These are phyloP conservation scores for Neoarius graeffei DNA, from an alignment of 2,113 vertebrate genomes.

Conservation along the genomic window DNA sequence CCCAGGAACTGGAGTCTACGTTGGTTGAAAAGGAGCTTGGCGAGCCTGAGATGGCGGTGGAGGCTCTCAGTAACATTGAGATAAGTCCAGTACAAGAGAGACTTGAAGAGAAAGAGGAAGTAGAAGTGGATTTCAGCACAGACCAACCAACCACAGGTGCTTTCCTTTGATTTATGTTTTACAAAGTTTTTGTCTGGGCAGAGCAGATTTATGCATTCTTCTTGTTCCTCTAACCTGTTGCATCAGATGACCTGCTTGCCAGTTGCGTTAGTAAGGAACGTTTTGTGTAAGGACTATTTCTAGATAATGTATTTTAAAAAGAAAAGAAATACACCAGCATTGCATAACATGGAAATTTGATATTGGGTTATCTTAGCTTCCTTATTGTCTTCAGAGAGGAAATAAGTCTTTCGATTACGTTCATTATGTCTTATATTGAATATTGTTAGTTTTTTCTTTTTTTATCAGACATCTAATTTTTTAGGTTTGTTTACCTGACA, in stretches of 20 bases:
- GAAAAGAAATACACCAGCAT: background rate
- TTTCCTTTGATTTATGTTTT: conserved; percentile 6
- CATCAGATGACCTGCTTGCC: background rate
- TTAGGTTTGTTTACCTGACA: too few relatives aligned
- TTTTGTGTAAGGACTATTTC: background rate
- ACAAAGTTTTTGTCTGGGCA: background rate
- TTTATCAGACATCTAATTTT: too few relatives aligned
- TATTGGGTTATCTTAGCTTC: background rate
- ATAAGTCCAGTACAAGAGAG: conserved; percentile 54
- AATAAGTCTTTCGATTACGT: too few relatives aligned
- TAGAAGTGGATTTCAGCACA: conserved; percentile 45
- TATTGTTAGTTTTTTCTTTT: too few relatives aligned
- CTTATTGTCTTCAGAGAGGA: background rate
- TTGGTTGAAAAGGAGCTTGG: conserved; percentile 73
- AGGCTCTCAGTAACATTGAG: conserved; percentile 71
- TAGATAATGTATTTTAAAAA: background rate
- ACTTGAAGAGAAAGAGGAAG: conserved; percentile 46
- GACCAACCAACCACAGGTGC: conserved; percentile 60
- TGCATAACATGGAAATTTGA: background rate
- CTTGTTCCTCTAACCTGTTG: background rate
- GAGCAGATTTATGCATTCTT: background rate
- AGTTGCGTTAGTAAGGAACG: background rate
- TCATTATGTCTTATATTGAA: too few relatives aligned
- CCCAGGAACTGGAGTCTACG: conserved; percentile 73
- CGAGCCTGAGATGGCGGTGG: conserved; percentile 69